Conservation (phyloP, 2,113 vertebrate species). For the Oenanthe melanoleuca region DNA sequence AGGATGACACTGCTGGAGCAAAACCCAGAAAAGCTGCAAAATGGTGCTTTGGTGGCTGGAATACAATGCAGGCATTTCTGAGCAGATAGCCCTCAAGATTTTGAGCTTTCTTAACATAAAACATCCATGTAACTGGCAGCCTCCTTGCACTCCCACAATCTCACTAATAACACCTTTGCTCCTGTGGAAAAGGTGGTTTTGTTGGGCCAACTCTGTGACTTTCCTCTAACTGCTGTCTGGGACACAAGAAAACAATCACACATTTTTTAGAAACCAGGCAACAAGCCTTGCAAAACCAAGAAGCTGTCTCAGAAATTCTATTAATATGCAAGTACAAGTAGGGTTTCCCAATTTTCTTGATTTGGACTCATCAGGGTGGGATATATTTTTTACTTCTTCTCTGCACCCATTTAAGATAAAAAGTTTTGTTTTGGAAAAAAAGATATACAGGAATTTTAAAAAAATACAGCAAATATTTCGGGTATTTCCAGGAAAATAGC, state of each 20-base stretch:
- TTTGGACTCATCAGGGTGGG: not conserved
- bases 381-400: not conserved
- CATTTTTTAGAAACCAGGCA: not conserved
- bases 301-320: not conserved
- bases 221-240: not conserved
- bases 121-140: not conserved
- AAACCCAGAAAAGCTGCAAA: not conserved
- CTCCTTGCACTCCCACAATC: not conserved
- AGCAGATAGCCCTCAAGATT: not conserved
- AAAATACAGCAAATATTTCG: not conserved
- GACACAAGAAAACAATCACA: not conserved
- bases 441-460: not conserved
- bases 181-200: not conserved
- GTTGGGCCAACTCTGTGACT: not conserved
- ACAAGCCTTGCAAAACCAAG: not conserved
- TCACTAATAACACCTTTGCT: not conserved
- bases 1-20: not conserved
- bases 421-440: not conserved
- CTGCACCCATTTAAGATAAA: not conserved
- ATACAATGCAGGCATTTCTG: not conserved
- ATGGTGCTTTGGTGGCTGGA: not conserved
- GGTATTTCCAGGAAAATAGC: slow-evolving; percentile 8
- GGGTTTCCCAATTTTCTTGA: not conserved
- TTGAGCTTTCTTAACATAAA: not conserved
- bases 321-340: not conserved